Evolutionary conservation across 2,113 vertebrate genomes (phyloP).

Genomic region (Carlito syrichta): DNA sequence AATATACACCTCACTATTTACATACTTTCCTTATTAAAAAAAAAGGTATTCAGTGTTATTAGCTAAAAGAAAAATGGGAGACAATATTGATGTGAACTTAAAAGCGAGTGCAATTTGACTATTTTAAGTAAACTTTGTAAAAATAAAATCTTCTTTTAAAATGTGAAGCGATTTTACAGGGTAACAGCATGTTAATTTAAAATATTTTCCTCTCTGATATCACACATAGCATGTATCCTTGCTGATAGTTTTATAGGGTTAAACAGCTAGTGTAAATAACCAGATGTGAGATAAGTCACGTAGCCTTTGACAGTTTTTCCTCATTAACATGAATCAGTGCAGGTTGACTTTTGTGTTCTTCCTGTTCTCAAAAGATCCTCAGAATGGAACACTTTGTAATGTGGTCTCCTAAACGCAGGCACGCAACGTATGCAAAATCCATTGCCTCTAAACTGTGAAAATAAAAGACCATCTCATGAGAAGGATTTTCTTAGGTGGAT

Average conservation of each 20-base stretch:
- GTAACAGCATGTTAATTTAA: neutral
- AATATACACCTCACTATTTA: neutral
- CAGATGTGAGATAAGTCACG: neutral
- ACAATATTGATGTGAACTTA: neutral
- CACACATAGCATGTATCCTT: neutral
- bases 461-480: constrained; percentile 10
- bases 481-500: neutral
- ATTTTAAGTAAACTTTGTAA: neutral
- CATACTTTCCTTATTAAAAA: neutral
- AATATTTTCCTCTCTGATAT: neutral
- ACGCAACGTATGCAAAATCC: neutral
- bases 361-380: neutral
- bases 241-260: neutral
- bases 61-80: neutral
- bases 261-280: neutral
- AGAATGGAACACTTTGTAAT: neutral
- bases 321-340: neutral
- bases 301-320: neutral
- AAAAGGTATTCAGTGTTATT: neutral
- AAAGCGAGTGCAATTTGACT: neutral
- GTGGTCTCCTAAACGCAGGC: neutral
- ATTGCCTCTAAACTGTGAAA: neutral
- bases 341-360: neutral
- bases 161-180: neutral
- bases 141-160: neutral